Evolutionary conservation across 2,797 vertebrate genomes (phyloP), one percentile per base, ranked within the genome.

Genomic region (Okamejei kenojei): DNA sequence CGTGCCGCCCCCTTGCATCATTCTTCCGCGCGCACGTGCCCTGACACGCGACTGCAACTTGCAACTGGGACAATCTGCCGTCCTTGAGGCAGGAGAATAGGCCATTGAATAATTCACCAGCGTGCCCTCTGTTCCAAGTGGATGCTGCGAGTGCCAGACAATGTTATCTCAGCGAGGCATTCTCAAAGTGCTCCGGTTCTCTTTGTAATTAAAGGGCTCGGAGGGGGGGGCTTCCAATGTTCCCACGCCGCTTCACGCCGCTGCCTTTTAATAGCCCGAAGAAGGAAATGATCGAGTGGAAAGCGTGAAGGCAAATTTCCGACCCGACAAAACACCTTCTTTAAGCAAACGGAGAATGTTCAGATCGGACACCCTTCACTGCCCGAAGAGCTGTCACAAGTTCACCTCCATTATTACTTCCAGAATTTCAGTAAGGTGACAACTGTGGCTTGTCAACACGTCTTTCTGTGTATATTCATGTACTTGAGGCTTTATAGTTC

Each of bases 261-360:
- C 45, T 11, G 1, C 1, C 68, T 54, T 74, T 91, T 74, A 93
- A 78, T 54, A 93, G 93, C 74, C 17, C 38, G 13, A 73, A 29
- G 5, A 63, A 82, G 74, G 79, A 90, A 88, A 11, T 19, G 15
- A 7, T 17, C 80, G 61, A 21, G 0, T 1, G 35, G 78, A 93
- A 17, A 21, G 21, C 74, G 94, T 93, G 3, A 93, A 94, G 82
- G 26, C 0, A 0, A 84, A 26, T 17, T 90, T 93, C 93, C 84
- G 63, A 93, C 93, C 13, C 0, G 10, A 35, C 0, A 73, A 0
- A 45, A 45, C 0, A 79, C 86, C 94, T 93, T 17, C 32, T 73
- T 73, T 61, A 90, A n/a, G 93, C 23, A 5, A 90, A 5, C 10
- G 78, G 84, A 93, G n/a, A 93, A 1, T 2, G 0, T 6, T 3